phyloP scores from a whole-genome alignment of 2,113 vertebrate species.

The Centropus bengalensis region DNA sequence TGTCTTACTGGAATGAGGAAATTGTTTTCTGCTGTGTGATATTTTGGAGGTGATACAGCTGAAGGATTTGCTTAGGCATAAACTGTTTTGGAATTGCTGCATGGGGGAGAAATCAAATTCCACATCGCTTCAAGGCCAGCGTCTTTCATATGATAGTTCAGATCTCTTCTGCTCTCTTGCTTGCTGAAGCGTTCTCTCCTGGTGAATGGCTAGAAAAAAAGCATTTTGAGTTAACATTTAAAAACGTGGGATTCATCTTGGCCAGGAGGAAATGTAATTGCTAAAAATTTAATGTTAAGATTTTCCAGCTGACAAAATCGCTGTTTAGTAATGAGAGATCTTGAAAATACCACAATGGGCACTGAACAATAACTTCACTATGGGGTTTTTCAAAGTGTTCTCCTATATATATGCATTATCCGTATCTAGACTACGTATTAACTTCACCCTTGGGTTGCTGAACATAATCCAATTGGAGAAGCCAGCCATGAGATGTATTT shows the following conservation, averaged over 20 bases:
- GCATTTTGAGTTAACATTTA: conserved; percentile 42
- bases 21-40: background rate
- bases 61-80: conserved; percentile 48
- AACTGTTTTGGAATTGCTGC: background rate
- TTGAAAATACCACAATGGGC: conserved; percentile 30
- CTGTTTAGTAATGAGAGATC: conserved; percentile 45
- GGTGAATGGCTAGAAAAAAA: conserved; percentile 30
- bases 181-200: conserved; percentile 45
- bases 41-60: conserved; percentile 18
- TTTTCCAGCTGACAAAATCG: conserved; percentile 62
- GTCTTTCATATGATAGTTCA: conserved; percentile 16
- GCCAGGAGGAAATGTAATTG: conserved; percentile 32
- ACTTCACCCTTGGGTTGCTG: conserved; percentile 62
- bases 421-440: background rate
- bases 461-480: conserved; percentile 56
- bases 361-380: conserved; percentile 8
- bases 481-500: conserved; percentile 23
- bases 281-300: conserved; percentile 58
- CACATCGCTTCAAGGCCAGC: background rate
- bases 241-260: conserved; percentile 27
- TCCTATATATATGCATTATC: conserved; percentile 44
- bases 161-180: conserved; percentile 29
- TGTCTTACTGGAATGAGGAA: background rate
- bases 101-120: conserved; percentile 16
- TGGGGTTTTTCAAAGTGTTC: background rate